Percentiles rank a stretch among this genome's conserved stretches.
phyloP scores from a whole-genome alignment of 2,113 vertebrate species.

The Oreochromis tanganicae region DNA sequence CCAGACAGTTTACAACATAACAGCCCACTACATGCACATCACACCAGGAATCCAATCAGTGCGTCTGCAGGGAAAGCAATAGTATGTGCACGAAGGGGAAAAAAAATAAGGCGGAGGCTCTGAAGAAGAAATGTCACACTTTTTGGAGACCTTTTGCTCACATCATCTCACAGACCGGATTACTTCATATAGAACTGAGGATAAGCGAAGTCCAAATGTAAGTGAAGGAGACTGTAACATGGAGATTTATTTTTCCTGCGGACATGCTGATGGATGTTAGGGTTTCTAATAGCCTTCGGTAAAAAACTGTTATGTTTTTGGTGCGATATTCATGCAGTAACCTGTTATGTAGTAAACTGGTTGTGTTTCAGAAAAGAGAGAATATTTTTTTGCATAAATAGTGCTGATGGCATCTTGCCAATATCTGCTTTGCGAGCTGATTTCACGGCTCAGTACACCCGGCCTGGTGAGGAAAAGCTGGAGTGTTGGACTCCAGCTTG shows the following conservation, averaged over 20 bases:
- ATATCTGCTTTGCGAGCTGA: not conserved
- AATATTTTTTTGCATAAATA: not conserved
- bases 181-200: too few relatives aligned
- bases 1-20: not conserved
- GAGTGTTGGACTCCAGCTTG: not conserved
- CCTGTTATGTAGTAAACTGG: not conserved
- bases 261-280: not conserved
- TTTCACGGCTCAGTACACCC: fast-evolving
- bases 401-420: not conserved
- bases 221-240: too few relatives aligned
- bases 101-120: too few relatives aligned
- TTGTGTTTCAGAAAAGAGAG: fast-evolving
- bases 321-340: fast-evolving
- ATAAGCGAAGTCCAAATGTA: too few relatives aligned
- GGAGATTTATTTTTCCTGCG: not conserved
- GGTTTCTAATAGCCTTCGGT: not conserved
- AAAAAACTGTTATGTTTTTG: not conserved
- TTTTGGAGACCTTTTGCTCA: too few relatives aligned
- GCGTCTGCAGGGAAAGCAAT: too few relatives aligned
- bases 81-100: too few relatives aligned
- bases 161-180: too few relatives aligned
- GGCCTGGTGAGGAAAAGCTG: not conserved
- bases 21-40: not conserved
- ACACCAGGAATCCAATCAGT: too few relatives aligned
- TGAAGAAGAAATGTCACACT: too few relatives aligned